Conservation (phyloP, 1,140 invertebrate genomes). For the Platyura marginata region DNA sequence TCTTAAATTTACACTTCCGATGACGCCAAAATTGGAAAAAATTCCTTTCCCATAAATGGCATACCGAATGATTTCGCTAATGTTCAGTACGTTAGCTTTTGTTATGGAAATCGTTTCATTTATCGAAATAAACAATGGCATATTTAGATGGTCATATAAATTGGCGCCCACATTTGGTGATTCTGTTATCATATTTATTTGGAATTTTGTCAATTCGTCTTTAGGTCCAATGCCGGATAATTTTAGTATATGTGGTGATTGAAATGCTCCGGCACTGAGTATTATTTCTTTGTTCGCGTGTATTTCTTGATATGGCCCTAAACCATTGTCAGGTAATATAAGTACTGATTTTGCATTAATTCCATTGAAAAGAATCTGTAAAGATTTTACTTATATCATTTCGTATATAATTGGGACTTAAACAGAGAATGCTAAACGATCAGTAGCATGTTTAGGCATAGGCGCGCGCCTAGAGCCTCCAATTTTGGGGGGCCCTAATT, state of each 20-base stretch:
- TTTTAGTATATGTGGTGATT: conserved; percentile 51
- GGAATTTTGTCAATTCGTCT: conserved; percentile 25
- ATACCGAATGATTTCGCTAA: conserved; percentile 36
- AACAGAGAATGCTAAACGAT: no score
- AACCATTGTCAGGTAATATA: not conserved
- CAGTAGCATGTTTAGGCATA: no score
- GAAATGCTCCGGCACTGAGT: conserved; percentile 45
- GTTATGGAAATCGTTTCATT: conserved; percentile 39
- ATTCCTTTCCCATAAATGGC: conserved; percentile 34
- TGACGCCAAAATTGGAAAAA: conserved; percentile 36
- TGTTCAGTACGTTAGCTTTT: conserved; percentile 32
- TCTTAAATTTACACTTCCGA: conserved; percentile 28
- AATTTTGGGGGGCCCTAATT: no score
- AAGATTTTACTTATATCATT: no score
- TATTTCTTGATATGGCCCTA: conserved; percentile 18
- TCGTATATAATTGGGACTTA: no score
- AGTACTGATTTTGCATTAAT: conserved; percentile 11
- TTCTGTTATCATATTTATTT: conserved; percentile 30
- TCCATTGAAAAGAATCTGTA: not conserved
- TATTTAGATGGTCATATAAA: conserved; percentile 51
- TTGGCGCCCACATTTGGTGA: conserved; percentile 39
- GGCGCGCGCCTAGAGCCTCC: no score
- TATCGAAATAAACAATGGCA: conserved; percentile 46
- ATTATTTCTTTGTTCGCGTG: conserved; percentile 45
- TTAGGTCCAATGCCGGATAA: conserved; percentile 45